Percentiles rank a stretch among this genome's conserved stretches.
These are phyloP conservation scores for Ligdia adustata DNA, from an alignment of 2,888 invertebrate genomes.

Conservation along the genomic window DNA sequence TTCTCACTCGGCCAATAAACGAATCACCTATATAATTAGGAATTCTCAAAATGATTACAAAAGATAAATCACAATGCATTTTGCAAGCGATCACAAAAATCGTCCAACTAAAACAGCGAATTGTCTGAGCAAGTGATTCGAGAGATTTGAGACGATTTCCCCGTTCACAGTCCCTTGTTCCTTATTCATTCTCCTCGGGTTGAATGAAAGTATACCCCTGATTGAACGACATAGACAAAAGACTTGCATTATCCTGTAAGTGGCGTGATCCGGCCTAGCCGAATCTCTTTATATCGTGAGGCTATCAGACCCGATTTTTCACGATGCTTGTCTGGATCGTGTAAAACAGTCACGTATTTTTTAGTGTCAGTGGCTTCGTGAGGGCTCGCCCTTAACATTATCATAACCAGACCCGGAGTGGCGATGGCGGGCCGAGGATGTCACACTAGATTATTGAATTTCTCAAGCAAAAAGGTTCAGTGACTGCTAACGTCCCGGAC, in stretches of 20 bases:
- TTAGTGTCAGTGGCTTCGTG: constrained; percentile 62
- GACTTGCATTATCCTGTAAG: constrained; percentile 62
- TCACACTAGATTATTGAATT: constrained; percentile 59
- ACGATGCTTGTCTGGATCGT: constrained; percentile 50
- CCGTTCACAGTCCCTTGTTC: constrained; percentile 46
- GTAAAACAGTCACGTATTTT: constrained; percentile 69
- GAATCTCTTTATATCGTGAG: constrained; percentile 59
- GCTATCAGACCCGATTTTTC: constrained; percentile 61
- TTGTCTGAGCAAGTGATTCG: constrained; percentile 35
- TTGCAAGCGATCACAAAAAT: constrained; percentile 12
- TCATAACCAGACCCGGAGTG: constrained; percentile 57
- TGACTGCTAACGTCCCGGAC: constrained; percentile 50
- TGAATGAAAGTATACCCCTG: constrained; percentile 54
- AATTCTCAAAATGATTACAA: no score
- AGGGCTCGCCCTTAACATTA: constrained; percentile 59
- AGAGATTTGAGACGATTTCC: constrained; percentile 41
- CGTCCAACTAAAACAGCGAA: constrained; percentile 32
- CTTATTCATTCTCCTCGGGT: constrained; percentile 47
- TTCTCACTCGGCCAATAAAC: no score
- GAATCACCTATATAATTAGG: no score
- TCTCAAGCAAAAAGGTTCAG: constrained; percentile 54
- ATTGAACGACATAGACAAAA: constrained; percentile 65
- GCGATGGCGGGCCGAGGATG: constrained; percentile 40
- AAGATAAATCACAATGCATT: constrained; percentile 3
- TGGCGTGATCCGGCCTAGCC: constrained; percentile 59